phyloP scores from a whole-genome alignment of 2,888 invertebrate species.

The Agapetus fuscipes region DNA sequence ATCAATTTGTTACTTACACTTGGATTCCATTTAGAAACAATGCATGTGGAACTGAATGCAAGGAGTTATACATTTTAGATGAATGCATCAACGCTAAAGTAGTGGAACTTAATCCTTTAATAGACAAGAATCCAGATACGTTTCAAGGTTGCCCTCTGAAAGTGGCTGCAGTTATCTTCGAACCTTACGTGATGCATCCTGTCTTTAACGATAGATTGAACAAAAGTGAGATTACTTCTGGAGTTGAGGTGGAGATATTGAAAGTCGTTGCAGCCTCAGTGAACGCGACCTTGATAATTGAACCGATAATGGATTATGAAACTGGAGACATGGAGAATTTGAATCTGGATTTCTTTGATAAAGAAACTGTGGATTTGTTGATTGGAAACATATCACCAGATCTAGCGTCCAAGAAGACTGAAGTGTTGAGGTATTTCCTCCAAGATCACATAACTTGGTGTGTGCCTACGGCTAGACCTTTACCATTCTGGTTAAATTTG shows the following conservation, averaged over 20 bases:
- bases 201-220: not conserved
- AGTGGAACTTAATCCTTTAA: not conserved
- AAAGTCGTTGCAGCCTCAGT: not conserved
- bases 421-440: not conserved
- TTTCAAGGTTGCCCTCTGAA: slow-evolving; percentile 1
- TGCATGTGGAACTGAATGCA: not conserved
- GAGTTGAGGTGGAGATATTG: not conserved
- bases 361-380: not conserved
- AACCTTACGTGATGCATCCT: slow-evolving; percentile 1
- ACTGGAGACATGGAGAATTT: not conserved
- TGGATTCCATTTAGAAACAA: slow-evolving; percentile 1
- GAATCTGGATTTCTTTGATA: not conserved
- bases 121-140: not conserved
- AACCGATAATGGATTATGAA: not conserved
- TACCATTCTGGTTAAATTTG: not conserved
- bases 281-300: not conserved
- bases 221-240: not conserved
- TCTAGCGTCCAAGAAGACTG: not conserved
- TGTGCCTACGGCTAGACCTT: not conserved
- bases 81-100: not conserved
- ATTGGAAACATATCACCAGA: slow-evolving; percentile 2
- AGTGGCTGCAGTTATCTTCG: not conserved
- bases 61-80: not conserved
- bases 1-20: not conserved
- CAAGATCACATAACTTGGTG: slow-evolving; percentile 2